Base-by-base conservation (phyloP, 2,888 invertebrate genomes). In the Caenorhabditis sp. region DNA sequence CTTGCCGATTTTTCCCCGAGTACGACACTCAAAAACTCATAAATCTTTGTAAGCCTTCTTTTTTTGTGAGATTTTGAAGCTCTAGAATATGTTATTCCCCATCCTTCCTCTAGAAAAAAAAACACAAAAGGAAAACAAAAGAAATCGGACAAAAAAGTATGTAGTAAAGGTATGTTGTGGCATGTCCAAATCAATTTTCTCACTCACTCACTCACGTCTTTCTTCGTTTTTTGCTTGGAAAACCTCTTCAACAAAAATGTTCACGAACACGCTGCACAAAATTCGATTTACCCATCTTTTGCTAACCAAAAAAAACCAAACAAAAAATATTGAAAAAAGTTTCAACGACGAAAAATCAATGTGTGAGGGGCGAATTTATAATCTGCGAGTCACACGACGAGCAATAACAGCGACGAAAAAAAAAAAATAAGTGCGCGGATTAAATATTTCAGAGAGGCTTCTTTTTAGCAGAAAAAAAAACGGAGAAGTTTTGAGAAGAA, bases 291-390 rank as follows among this genome's bases (percentile, higher is more conserved):
- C 53, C 53, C 21, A 10, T 21, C 14, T n/a, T 53, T 53, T 21
- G 3, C 12, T 3, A 12, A 12, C 14, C 1, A 53, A 53, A 10
- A 26, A 57, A 27, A 57, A 27, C 8, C 7, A 43, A 14, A 43
- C 17, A 43, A 43, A 10, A 25, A 26, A 27, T 3, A 25, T 8
- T 27, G 27, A 5, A n/a, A 54, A n/a, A 26, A 26, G 25, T 57
- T 57, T 57, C 56, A 43, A 53, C 56, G 36, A 36, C 52, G 27
- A 31, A 31, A 27, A 52, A 36, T 56, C 57, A 43, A 65, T 59
- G 65, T 59, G 53, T 25, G 52, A 59, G 57, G 59, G 58, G 53
- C 59, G 52, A 57, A 50, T 58, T 43, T 43, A 43, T 43, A 43
- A 43, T 43, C 43, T 43, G 43, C 12, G 43, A 43, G 43, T 43